Conservation (phyloP, 2,113 vertebrate genomes). For the Hylia prasina region DNA sequence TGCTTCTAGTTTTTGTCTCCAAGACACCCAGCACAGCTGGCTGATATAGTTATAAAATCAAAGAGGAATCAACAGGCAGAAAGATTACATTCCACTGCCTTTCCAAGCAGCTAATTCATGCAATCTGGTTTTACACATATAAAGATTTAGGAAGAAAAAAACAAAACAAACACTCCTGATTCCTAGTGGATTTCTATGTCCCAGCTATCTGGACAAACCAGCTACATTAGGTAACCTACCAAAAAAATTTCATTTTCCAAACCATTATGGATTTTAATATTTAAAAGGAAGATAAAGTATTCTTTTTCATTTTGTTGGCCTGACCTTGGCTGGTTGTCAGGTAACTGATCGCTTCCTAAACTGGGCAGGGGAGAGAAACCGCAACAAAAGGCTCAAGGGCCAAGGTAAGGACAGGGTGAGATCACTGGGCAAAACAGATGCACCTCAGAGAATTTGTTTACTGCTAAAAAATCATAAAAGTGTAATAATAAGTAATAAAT, state of each 20-base stretch:
- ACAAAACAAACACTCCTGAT: not conserved
- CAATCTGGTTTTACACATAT: not conserved
- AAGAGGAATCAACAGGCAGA: not conserved
- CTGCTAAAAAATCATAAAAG: not conserved
- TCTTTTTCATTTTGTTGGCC: not conserved
- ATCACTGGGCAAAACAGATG: not conserved
- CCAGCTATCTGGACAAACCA: not conserved
- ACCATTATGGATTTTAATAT: not conserved
- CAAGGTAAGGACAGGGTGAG: not conserved
- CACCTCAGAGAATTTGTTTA: not conserved
- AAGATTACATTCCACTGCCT: not conserved
- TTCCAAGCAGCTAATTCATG: not conserved
- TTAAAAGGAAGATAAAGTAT: not conserved
- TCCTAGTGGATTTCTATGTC: not conserved
- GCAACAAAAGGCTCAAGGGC: rapidly evolving
- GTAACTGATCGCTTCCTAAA: not conserved
- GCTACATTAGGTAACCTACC: not conserved
- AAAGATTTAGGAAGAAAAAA: not conserved
- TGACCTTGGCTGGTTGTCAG: not conserved
- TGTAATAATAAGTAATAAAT: not conserved
- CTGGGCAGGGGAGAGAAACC: not conserved
- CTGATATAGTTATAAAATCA: not conserved
- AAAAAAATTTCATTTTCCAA: not conserved
- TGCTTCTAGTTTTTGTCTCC: not conserved
- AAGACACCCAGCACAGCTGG: not conserved